Percentiles rank a stretch among this genome's conserved stretches.
Evolutionary conservation across 2,113 vertebrate species (phyloP).

Genomic region (Calyptommatus sinebrachiatus): DNA sequence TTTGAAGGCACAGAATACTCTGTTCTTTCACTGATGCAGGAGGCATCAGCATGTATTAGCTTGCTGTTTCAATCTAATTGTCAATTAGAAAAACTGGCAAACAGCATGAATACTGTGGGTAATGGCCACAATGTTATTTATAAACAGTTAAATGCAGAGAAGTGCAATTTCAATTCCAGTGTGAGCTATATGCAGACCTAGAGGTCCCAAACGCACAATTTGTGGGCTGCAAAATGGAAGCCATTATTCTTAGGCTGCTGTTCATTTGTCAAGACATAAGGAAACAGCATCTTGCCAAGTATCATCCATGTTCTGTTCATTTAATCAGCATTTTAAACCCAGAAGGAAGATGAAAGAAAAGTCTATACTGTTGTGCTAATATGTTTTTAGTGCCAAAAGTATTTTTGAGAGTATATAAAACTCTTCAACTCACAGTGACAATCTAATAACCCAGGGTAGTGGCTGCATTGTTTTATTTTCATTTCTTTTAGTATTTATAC

Average conservation of each 20-base stretch:
- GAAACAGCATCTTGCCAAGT: conserved; percentile 59
- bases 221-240: conserved; percentile 54
- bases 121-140: conserved; percentile 54
- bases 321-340: conserved; percentile 44
- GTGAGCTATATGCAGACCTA: conserved; percentile 45
- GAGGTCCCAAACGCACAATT: conserved; percentile 58
- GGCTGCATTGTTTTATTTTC: background rate
- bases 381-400: background rate
- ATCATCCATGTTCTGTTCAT: conserved; percentile 52
- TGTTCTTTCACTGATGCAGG: conserved; percentile 30
- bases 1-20: conserved; percentile 30
- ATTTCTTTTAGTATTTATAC: background rate
- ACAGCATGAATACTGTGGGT: conserved; percentile 21
- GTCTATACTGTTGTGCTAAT: background rate
- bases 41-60: conserved; percentile 22
- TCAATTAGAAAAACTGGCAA: conserved; percentile 35
- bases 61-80: conserved; percentile 35
- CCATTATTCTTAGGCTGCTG: conserved; percentile 59
- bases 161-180: conserved; percentile 58
- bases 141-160: conserved; percentile 55
- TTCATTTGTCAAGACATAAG: conserved; percentile 55
- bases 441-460: background rate
- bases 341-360: conserved; percentile 14
- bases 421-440: background rate
- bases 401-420: background rate